phyloP scores from a whole-genome alignment of 2,888 invertebrate genomes.

The Acrobasis consociella region DNA sequence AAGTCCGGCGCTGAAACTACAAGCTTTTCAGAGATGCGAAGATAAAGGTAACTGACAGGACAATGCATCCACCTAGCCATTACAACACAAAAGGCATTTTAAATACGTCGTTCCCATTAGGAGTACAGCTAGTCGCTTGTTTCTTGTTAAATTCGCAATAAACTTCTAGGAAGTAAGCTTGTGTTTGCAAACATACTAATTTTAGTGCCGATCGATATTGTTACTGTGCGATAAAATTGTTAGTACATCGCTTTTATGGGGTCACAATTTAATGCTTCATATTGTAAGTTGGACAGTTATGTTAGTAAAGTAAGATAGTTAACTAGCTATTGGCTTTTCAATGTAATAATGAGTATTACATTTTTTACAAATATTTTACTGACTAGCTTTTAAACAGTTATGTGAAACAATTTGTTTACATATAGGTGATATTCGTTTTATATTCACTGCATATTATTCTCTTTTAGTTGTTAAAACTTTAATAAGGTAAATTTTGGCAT shows the following conservation, averaged over 20 bases:
- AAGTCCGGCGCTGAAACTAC: too few relatives aligned
- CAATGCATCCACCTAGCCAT: constrained; percentile 1
- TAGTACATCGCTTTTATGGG: constrained; percentile 2
- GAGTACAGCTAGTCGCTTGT: background rate
- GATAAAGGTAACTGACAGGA: constrained; percentile 13
- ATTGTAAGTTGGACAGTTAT: background rate
- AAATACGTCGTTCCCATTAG: background rate
- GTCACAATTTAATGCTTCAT: background rate
- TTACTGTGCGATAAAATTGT: constrained; percentile 12
- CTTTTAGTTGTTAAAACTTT: too few relatives aligned
- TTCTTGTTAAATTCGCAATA: constrained; percentile 12
- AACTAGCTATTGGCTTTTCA: background rate
- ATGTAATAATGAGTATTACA: background rate
- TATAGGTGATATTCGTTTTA: too few relatives aligned
- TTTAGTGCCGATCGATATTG: constrained; percentile 17
- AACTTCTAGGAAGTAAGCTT: background rate
- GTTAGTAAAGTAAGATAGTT: background rate
- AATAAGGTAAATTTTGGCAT: too few relatives aligned
- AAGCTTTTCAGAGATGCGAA: background rate
- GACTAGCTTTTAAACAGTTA: too few relatives aligned
- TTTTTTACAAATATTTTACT: too few relatives aligned
- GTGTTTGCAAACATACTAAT: constrained; percentile 18
- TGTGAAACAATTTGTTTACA: too few relatives aligned
- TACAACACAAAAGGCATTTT: background rate
- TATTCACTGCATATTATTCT: too few relatives aligned